Conservation (phyloP, 1,140 invertebrate species). For the Choristoneura fumiferana region DNA sequence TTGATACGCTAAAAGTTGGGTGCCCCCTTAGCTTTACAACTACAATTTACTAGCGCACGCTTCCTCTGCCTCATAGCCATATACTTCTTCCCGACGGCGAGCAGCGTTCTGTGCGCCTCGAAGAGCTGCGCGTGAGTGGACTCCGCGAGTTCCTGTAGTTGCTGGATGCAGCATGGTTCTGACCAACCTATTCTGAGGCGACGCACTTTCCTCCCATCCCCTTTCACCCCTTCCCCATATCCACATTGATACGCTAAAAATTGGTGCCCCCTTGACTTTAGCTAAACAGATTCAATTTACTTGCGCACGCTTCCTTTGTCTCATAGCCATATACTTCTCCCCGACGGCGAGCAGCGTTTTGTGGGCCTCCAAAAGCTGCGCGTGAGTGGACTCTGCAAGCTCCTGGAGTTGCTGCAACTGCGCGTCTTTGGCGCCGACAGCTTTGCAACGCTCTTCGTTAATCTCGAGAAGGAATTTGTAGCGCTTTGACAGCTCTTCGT, state of each 20-base stretch:
- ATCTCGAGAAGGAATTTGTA: conserved; percentile 46
- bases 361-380: conserved; percentile 42
- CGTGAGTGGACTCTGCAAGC: conserved; percentile 27
- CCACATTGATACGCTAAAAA: no score
- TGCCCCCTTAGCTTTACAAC: no score
- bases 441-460: conserved; percentile 45
- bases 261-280: no score
- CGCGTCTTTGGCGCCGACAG: conserved; percentile 29
- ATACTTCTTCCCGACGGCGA: conserved; percentile 55
- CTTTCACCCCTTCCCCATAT: no score
- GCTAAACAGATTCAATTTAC: conserved; percentile 29
- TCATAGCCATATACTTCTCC: conserved; percentile 51
- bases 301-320: conserved; percentile 39
- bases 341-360: conserved; percentile 45
- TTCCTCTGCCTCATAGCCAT: conserved; percentile 42
- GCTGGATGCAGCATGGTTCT: no score
- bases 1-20: no score
- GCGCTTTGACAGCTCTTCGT: conserved; percentile 58
- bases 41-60: conserved; percentile 44
- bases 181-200: no score
- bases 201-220: no score
- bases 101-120: conserved; percentile 42
- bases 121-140: conserved; percentile 34
- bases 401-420: conserved; percentile 30
- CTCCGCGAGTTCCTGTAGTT: conserved; percentile 28